Conservation (phyloP, 2,888 invertebrate genomes). For the Acanthosepion esculentum region DNA sequence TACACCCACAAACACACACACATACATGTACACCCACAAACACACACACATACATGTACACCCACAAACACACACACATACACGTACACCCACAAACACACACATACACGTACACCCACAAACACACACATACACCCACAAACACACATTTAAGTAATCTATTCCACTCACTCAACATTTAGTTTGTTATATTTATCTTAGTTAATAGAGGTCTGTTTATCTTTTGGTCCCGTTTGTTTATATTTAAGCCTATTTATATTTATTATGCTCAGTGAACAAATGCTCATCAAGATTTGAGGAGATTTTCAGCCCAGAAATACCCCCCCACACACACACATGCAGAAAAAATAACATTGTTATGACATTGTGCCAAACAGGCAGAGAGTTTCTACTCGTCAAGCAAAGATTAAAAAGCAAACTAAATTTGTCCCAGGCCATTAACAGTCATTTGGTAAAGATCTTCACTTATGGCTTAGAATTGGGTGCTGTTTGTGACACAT, state of each 20-base stretch:
- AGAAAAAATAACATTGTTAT: background rate
- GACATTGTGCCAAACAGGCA: background rate
- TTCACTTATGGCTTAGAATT: background rate
- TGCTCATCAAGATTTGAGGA: background rate
- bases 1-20: no score
- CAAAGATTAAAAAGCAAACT: background rate
- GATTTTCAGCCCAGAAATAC: background rate
- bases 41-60: background rate
- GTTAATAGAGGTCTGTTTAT: no score
- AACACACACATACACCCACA: background rate
- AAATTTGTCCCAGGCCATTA: background rate
- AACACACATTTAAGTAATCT: no score
- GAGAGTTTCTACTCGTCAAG: conserved; percentile 25
- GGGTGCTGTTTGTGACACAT: background rate
- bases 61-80: no score
- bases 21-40: no score
- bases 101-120: background rate
- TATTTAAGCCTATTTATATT: no score
- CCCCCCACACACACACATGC: background rate
- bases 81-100: background rate
- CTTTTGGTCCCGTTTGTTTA: no score
- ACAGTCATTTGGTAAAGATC: background rate
- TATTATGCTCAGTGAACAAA: no score
- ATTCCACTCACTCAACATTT: no score
- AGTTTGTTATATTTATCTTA: no score